phyloP scores from a whole-genome alignment of 2,797 vertebrate genomes.

The Cuniculus paca region DNA sequence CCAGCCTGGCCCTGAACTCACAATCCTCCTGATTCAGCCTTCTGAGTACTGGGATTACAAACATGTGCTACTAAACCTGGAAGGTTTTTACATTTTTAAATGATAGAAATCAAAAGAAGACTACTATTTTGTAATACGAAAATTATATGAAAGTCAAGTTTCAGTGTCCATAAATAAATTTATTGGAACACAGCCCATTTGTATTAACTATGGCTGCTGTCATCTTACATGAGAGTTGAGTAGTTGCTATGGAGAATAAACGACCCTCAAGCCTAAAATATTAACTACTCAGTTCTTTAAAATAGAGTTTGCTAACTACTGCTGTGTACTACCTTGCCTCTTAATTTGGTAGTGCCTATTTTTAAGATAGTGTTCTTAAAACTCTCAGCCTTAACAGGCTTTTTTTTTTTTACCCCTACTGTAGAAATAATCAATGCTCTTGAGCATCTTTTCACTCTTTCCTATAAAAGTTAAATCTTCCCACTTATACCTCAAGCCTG shows the following conservation, averaged over 20 bases:
- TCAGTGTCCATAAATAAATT: background rate
- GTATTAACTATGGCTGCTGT: background rate
- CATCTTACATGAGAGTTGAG: background rate
- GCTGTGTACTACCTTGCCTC: background rate
- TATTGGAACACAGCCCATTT: background rate
- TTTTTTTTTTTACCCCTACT: background rate
- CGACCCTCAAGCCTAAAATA: background rate
- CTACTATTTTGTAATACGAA: background rate
- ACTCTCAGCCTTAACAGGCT: background rate
- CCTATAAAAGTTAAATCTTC: background rate
- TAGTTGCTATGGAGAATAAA: background rate
- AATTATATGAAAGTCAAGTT: slow-evolving; percentile 22
- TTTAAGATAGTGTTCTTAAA: background rate
- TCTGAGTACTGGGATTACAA: background rate
- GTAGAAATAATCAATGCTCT: background rate
- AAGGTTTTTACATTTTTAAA: slow-evolving; percentile 13
- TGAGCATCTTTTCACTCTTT: background rate
- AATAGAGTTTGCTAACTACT: background rate
- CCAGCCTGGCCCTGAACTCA: background rate
- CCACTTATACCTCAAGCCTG: background rate
- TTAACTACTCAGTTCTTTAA: background rate
- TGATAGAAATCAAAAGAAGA: background rate
- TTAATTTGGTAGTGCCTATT: background rate
- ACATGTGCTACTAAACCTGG: background rate
- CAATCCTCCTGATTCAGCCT: background rate